Base-by-base conservation (phyloP, 2,797 vertebrate species). In the Karalla daura region DNA sequence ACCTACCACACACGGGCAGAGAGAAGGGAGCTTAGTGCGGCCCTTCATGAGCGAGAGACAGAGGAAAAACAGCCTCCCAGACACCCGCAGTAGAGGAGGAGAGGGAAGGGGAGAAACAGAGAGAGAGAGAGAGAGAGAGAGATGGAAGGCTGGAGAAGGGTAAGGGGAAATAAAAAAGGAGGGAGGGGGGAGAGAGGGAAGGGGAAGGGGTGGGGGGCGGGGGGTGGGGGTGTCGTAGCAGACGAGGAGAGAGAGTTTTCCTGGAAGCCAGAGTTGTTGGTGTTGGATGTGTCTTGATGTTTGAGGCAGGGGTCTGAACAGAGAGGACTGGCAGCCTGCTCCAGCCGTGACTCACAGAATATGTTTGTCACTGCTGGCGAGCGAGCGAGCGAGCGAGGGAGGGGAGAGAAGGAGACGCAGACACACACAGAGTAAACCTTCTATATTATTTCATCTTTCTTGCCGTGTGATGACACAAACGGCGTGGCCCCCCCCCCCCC, bases 1-100 rank as follows among this genome's bases (percentile, higher is more conserved):
- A 96, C 96, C 91, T 96, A 96, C 96, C 96, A 96, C 96, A 92
- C 96, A 96, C 86, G 96, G 95, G 91, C 96, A 96, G 93, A 96
- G 94, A 82, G 95, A 95, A 93, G 95, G 94, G 88, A 96, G 94
- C 92, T 95, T 95, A 90, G 94, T 92, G 93, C 95, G 95, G 93
- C 94, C 91, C 94, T 94, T 95, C 95, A 96, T 96, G 92, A 95
- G 95, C 90, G 70, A 93, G 89, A 93, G 89, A 93, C 90, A 88
- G 89, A 89, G 86, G 87, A 90, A 91, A 91, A 92, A 91, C 89
- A 91, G 89, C 86, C 88, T 89, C 86, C 85, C 89, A 93, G 91
- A 92, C 90, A 91, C 91, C 91, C 90, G 92, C 92, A 92, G 89
- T 89, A 87, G 73, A 89, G 85, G 84, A 89, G 89, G 78, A 86